Base-by-base conservation (phyloP, 2,113 vertebrate genomes). In the Cephalopterus ornatus region DNA sequence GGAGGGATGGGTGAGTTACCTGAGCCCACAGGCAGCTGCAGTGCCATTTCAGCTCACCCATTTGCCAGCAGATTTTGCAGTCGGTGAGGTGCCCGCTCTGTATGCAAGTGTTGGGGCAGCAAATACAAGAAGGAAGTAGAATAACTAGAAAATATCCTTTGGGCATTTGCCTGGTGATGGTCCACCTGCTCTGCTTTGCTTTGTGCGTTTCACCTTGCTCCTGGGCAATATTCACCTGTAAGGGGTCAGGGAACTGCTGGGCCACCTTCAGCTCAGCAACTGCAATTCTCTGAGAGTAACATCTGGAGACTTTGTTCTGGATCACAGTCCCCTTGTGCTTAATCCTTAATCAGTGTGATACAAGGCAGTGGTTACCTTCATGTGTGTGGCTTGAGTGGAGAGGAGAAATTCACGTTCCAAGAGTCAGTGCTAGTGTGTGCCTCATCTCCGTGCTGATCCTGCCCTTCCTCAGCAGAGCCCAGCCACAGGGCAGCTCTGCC, bases 241-340 rank as follows among this genome's bases (percentile, higher is more conserved):
- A 53, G 21, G 17, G 13, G 35, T 16, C 47, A 50, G 32, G 24
- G 12, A 73, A 14, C 24, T 32, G 8, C 13, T 50, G 26, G 49
- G 39, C 11, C 30, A 65, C 12, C 35, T 24, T 72, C 37, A 77
- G 73, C n/a, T 73, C 72, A 89, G 53, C 42, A 82, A 13, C 0
- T 24, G 37, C 58, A 49, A 5, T 63, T 79, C 42, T 41, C 35
- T 39, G 44, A 39, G 65, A 68, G 19, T 1, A 42, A 13, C 24
- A 55, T 4, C 37, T 52, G 27, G 55, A 78, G 49, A 68, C 9
- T 26, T 50, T n/a, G 18, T 5, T 59, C 59, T 58, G 63, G 52
- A 53, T 53, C 41, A 52, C 0, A 0, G 20, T 53, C 27, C 24
- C 41, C 27, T 56, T 42, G 26, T 22, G 11, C 35, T 53, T 41